Evolutionary conservation across 2,797 vertebrate species (phyloP), one percentile per base, ranked within the genome.

Genomic region (Neomorphus geoffroyi): DNA sequence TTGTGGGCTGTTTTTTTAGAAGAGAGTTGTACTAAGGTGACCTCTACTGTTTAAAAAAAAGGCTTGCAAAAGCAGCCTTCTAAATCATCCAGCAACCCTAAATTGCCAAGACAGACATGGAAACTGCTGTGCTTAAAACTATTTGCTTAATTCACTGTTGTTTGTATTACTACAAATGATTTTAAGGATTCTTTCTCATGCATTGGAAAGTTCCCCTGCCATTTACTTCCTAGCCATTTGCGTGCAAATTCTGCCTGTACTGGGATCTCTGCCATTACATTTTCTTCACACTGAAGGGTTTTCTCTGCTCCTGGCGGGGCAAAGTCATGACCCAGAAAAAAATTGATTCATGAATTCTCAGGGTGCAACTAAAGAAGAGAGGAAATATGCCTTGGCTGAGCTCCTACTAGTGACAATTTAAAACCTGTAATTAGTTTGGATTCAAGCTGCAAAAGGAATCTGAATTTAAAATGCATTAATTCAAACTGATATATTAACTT

Each of bases 331-430:
- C 98, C 98, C 98, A 98, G 97, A 98, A 98, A 98, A 98, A 98
- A 98, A 98, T 98, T 98, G 98, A 98, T 98, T 98, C 97, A 98
- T 97, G 97, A 98, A 98, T 98, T 98, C 97, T 97, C 97, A 98
- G 96, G 97, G 97, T 97, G 95, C 96, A 98, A 96, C 97, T 96
- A 97, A 97, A 98, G 96, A 97, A 96, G 97, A 97, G 97, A 97
- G 96, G 95, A 97, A 98, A 97, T 98, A 97, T 98, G 97, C 96
- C 97, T 97, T 98, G 98, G 98, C 98, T 97, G 97, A 97, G 97
- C 97, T 98, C 98, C 96, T 97, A 96, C 97, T 96, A 97, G 97
- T 98, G 98, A 98, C 98, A 98, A 98, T 97, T 98, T 98, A 97
- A 98, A 98, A 98, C 98, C 98, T 98, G 97, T 97, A 98, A 98